These are phyloP conservation scores for Philopotamus ludificatus DNA, from an alignment of 1,140 invertebrate genomes.

Conservation along the genomic window DNA sequence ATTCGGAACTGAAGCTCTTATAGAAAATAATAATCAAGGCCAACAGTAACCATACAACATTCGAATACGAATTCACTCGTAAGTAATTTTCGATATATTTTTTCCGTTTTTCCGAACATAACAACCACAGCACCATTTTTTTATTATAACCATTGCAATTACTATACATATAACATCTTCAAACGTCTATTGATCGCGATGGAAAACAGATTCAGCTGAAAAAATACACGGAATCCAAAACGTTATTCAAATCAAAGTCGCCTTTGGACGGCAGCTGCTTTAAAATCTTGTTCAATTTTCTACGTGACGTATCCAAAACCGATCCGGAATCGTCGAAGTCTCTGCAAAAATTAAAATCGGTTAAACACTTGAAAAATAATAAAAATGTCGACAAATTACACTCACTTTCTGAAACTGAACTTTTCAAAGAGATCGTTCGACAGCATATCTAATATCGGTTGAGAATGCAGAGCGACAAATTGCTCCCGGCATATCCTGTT, in stretches of 20 bases:
- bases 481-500: constrained; percentile 94
- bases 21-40: no score
- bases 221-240: constrained; percentile 79
- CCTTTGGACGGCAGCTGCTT: constrained; percentile 68
- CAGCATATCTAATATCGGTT: constrained; percentile 89
- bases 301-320: constrained; percentile 56
- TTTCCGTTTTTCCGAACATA: no score
- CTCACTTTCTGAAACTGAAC: constrained; percentile 66
- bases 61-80: no score
- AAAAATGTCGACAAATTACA: constrained; percentile 16
- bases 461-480: constrained; percentile 90
- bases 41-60: no score
- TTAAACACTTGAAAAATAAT: constrained; percentile 9
- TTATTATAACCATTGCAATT: no score
- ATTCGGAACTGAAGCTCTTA: no score
- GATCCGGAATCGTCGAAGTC: constrained; percentile 57
- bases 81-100: no score
- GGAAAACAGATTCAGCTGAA: constrained; percentile 63
- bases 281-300: constrained; percentile 63
- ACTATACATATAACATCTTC: no score
- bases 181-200: not conserved
- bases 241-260: constrained; percentile 70
- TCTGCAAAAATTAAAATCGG: constrained; percentile 49
- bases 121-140: no score
- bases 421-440: constrained; percentile 71